Conservation (phyloP, 2,888 invertebrate species). For the Aspidiotus rigidus region DNA sequence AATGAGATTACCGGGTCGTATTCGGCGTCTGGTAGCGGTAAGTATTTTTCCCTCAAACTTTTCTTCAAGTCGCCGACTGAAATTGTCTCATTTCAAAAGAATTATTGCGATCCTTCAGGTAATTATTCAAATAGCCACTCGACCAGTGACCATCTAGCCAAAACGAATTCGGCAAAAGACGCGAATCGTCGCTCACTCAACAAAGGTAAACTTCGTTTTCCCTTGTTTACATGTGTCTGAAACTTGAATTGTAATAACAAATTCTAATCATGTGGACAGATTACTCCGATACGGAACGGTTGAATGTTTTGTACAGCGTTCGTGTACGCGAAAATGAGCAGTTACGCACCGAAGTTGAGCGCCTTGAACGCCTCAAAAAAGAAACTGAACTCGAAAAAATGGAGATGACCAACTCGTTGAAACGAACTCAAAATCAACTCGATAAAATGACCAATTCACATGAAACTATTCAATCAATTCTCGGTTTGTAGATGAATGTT, state of each 20-base stretch:
- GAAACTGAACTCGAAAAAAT: background rate
- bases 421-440: constrained; percentile 10
- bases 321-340: background rate
- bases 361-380: background rate
- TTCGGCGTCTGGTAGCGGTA: background rate
- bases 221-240: background rate
- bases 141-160: too few species aligned
- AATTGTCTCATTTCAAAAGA: too few species aligned
- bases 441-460: constrained; percentile 10
- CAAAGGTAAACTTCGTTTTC: background rate
- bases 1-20: background rate
- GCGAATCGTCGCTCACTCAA: background rate
- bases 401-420: background rate
- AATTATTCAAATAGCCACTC: too few species aligned
- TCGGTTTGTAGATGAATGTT: constrained; percentile 6
- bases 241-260: background rate
- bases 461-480: constrained; percentile 15
- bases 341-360: background rate
- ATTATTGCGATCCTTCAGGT: too few species aligned
- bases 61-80: too few species aligned
- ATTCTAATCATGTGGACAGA: background rate
- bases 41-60: background rate
- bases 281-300: background rate
- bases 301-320: background rate
- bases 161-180: background rate